Conservation (phyloP, 2,113 vertebrate species). For the Heloderma charlesbogerti region DNA sequence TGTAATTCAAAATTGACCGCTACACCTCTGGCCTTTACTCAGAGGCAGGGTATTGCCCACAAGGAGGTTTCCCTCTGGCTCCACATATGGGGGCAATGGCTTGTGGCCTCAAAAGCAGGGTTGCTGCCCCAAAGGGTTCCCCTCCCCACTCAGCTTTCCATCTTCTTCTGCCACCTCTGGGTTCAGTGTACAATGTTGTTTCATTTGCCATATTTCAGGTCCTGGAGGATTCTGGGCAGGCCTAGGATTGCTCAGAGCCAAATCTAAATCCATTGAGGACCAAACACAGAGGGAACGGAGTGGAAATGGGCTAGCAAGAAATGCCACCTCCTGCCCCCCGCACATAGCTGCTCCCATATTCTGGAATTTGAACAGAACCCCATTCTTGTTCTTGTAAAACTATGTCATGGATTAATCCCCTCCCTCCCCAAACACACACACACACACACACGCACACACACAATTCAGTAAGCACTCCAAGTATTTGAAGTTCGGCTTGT, state of each 20-base stretch:
- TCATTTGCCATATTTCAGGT: no score
- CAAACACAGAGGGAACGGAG: background rate
- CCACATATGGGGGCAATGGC: no score
- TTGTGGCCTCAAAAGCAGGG: no score
- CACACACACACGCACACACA: no score
- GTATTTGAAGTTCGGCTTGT: background rate
- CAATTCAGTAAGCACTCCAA: background rate
- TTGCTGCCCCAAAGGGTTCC: no score
- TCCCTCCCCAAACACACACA: no score
- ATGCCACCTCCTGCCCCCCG: background rate
- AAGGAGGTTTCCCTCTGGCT: background rate
- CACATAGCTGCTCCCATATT: background rate
- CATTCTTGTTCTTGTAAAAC: background rate
- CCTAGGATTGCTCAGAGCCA: background rate
- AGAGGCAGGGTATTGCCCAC: background rate
- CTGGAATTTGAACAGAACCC: no score
- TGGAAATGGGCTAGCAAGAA: background rate
- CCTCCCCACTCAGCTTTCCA: no score
- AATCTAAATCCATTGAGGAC: background rate
- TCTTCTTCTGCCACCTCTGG: no score
- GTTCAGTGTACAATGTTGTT: no score
- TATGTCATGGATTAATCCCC: background rate
- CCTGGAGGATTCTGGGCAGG: background rate
- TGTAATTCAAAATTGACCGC: no score
- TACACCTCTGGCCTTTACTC: no score